Evolutionary conservation across 92 coral and sea anemone genomes (phyloP).

Genomic region (Epizoanthus scotinus): DNA sequence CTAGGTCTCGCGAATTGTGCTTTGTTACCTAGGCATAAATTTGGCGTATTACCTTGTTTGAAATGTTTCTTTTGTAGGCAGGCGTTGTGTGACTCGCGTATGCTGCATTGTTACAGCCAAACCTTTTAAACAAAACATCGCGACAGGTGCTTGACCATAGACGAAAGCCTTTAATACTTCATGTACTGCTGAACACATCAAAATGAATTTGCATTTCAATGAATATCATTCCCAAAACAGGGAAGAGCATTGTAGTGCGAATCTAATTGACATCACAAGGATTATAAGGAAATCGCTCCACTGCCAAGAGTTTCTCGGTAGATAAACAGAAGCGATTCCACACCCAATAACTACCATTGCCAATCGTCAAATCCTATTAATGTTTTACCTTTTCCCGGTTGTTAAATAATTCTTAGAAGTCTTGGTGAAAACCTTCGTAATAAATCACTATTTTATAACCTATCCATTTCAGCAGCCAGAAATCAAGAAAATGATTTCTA

Average conservation of each 20-base stretch:
- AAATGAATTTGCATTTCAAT: conserved; percentile 7
- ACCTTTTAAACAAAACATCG: conserved; percentile 1
- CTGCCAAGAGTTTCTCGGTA: neutral
- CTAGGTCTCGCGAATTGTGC: no score
- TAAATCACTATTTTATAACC: no score
- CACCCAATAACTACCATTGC: neutral
- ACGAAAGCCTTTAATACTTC: conserved; percentile 34
- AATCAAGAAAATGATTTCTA: neutral
- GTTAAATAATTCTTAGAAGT: neutral
- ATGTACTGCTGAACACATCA: conserved; percentile 16
- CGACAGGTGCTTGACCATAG: conserved; percentile 2
- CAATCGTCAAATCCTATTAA: neutral
- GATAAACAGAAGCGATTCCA: neutral
- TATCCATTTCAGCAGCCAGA: neutral
- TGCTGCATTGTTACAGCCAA: neutral
- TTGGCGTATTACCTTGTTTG: no score
- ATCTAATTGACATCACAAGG: neutral
- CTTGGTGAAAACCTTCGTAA: no score
- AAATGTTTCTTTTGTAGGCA: no score
- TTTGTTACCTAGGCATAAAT: no score
- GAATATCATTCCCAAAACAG: neutral
- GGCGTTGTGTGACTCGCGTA: neutral
- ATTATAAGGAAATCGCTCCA: neutral
- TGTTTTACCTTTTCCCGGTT: neutral
- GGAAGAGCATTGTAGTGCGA: neutral